A percentile compares a stretch with the other conserved stretches of the same genome.
Evolutionary conservation across 2,797 vertebrate species (phyloP).

Genomic region (Crypturellus tataupa): DNA sequence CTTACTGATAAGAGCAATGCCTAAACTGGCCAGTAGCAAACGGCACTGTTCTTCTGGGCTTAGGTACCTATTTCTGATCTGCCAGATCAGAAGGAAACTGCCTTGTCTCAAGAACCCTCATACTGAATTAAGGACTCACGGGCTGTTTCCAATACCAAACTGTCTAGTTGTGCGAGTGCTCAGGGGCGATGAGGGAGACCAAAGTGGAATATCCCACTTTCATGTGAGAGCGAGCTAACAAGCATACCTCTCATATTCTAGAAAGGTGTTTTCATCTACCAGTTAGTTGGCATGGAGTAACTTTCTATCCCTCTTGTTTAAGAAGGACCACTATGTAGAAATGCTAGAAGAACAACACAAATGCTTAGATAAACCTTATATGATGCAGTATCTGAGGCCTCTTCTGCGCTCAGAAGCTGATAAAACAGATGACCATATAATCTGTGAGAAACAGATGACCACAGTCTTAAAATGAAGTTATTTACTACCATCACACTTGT

Average conservation of each 20-base stretch:
- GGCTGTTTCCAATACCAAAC: neutral
- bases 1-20: neutral
- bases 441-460: neutral
- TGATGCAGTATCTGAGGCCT: neutral
- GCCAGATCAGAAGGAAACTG: neutral
- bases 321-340: neutral
- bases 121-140: neutral
- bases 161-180: neutral
- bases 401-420: neutral
- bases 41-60: neutral
- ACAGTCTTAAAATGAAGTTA: neutral
- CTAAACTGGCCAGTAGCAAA: neutral
- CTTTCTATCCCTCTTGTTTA: neutral
- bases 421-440: neutral
- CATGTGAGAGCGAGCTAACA: neutral
- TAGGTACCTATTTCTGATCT: neutral
- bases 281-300: neutral
- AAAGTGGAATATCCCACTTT: neutral
- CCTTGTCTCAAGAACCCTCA: neutral
- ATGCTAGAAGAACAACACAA: neutral
- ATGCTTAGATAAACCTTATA: neutral
- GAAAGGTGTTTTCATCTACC: neutral
- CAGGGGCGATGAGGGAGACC: neutral
- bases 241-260: neutral
- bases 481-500: neutral